Evolutionary conservation across 2,888 invertebrate genomes (phyloP), one percentile per base, ranked within the genome.

Genomic region (Amphipyra berbera): DNA sequence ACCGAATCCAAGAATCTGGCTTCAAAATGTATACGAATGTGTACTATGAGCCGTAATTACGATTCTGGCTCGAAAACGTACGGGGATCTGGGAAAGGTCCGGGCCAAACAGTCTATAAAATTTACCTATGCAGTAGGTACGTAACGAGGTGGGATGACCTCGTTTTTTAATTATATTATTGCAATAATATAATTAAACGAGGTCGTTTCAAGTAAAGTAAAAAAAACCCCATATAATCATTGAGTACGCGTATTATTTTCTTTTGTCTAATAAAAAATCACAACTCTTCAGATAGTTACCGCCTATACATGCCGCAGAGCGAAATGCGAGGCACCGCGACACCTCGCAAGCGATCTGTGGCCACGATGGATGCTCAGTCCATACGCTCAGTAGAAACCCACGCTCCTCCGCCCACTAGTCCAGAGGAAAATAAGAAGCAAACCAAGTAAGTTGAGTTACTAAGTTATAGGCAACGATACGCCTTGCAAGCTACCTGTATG

Each of bases 281-380:
- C 15, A 40, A 52, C 0, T 49, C 40, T 50, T 60, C 80, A 94
- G 94, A 78, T 59, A 92, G 84, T 68, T 91, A 90, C 76, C 90
- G 93, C 3, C 56, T 90, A 8, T 91, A 89, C 57, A 73, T 88
- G 37, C 79, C 92, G 8, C 82, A 84, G 10, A 88, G 77, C 52
- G 91, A 92, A 41, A 56, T 82, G 41, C 84, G 89, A n/a, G 90
- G 88, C 4, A 86, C 73, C 6, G 79, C 79, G 1, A 92, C 94
- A 0, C 93, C 93, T 44, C 87, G 93, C 1, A 94, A 94, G 75
- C 84, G 94, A 4, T 94, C 94, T 1, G 89, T 91, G 6, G 86
- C 70, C 0, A 93, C 93, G 0, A 92, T 94, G 91, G 95, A 95
- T 60, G 95, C 93, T 0, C 93, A 93, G 71, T 95, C 95, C 1